Conservation (phyloP, 2,888 invertebrate species). For the Cerastis rubricosa region DNA sequence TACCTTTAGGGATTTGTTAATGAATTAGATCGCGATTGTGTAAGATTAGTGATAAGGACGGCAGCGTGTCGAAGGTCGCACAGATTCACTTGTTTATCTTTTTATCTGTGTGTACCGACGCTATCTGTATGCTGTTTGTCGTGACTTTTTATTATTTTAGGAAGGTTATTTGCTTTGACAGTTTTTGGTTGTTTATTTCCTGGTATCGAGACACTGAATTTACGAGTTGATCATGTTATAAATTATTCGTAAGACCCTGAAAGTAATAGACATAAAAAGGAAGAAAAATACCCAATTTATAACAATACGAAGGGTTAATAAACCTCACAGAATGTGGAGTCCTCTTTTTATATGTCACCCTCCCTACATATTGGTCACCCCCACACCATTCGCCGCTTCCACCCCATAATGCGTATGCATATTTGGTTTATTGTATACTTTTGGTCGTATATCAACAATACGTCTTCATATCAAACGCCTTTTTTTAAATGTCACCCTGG, state of each 20-base stretch:
- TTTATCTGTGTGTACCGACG: constrained; percentile 67
- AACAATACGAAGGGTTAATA: constrained; percentile 55
- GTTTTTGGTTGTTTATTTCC: constrained; percentile 32
- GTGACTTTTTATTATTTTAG: constrained; percentile 49
- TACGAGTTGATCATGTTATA: constrained; percentile 20
- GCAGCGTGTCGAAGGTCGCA: constrained; percentile 79
- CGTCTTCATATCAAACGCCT: constrained; percentile 48
- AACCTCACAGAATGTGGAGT: constrained; percentile 52
- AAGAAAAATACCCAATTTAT: constrained; percentile 34
- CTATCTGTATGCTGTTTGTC: constrained; percentile 56
- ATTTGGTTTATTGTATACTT: constrained; percentile 67
- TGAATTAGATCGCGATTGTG: constrained; percentile 75
- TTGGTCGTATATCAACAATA: constrained; percentile 53
- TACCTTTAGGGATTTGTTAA: constrained; percentile 76
- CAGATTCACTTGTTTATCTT: constrained; percentile 81
- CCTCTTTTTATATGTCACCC: constrained; percentile 70
- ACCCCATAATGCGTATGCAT: constrained; percentile 69
- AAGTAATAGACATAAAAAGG: constrained; percentile 22
- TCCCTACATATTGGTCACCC: constrained; percentile 70
- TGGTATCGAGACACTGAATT: constrained; percentile 22
- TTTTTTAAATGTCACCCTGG: constrained; percentile 50
- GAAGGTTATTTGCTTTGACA: constrained; percentile 49
- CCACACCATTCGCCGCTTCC: constrained; percentile 37
- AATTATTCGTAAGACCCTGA: constrained; percentile 17
- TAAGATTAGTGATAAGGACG: constrained; percentile 74